These are phyloP conservation scores for Agapornis canus DNA, from an alignment of 2,797 vertebrate genomes.

Conservation along the genomic window DNA sequence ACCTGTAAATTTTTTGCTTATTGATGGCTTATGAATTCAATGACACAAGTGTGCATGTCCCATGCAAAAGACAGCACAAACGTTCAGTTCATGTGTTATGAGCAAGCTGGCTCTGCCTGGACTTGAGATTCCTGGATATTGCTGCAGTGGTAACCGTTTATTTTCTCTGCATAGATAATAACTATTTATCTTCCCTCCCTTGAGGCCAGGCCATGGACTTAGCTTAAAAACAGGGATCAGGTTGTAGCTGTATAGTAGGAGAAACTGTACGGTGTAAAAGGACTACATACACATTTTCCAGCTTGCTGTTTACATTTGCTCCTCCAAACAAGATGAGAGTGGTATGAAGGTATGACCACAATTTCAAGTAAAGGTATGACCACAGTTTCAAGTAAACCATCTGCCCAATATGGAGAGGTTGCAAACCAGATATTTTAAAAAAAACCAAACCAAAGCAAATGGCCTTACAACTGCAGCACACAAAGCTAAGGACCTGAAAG, in stretches of 20 bases:
- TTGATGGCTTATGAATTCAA: not conserved
- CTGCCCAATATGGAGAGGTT: not conserved
- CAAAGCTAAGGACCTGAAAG: not conserved
- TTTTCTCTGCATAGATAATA: too few species aligned
- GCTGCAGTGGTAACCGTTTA: not conserved
- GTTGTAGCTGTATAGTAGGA: not conserved
- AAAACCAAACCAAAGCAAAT: not conserved
- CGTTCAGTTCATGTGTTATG: not conserved
- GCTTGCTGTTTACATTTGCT: not conserved
- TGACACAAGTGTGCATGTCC: not conserved
- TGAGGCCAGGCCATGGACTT: not conserved
- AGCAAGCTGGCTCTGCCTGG: not conserved
- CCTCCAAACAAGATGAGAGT: not conserved
- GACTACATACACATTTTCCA: not conserved
- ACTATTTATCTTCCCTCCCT: not conserved
- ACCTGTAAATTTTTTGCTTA: not conserved
- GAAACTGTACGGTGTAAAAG: not conserved
- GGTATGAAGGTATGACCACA: not conserved
- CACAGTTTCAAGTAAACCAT: not conserved
- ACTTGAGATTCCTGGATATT: not conserved
- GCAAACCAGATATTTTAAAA: not conserved
- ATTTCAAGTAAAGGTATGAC: too few species aligned
- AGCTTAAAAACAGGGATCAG: not conserved
- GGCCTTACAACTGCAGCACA: not conserved
- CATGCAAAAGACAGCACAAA: accelerated